phyloP scores from a whole-genome alignment of 2,113 vertebrate species.

The Daphoenositta chrysoptera region DNA sequence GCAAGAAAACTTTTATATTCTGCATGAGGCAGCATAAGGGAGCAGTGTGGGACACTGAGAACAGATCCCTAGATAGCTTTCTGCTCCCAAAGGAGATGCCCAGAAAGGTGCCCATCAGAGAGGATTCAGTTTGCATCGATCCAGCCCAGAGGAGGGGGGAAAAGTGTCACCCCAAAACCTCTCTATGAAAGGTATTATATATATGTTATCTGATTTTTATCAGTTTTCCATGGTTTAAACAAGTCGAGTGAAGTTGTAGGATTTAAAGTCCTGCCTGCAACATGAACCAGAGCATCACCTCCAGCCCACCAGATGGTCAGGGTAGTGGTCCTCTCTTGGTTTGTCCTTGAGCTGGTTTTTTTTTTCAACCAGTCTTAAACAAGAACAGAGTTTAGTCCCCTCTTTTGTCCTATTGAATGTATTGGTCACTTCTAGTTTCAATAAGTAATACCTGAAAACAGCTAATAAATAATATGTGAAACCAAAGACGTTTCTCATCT shows the following conservation, averaged over 20 bases:
- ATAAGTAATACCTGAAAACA: not conserved
- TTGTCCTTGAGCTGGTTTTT: not conserved
- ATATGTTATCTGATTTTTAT: not conserved
- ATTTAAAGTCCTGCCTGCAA: not conserved
- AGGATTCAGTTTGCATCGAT: not conserved
- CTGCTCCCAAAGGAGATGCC: not conserved
- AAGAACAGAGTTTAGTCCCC: not conserved
- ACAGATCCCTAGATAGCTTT: not conserved
- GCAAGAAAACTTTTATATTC: not conserved
- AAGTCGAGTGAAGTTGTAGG: not conserved
- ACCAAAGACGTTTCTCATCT: not conserved
- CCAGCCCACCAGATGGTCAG: not conserved
- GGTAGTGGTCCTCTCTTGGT: not conserved
- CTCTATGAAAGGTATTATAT: not conserved
- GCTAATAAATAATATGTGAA: not conserved
- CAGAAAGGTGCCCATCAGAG: not conserved
- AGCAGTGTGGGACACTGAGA: not conserved
- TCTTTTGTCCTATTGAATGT: not conserved
- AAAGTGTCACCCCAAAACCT: not conserved
- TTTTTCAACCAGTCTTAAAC: not conserved
- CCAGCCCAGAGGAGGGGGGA: not conserved
- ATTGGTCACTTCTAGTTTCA: not conserved
- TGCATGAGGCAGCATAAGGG: rapidly evolving
- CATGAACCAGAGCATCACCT: not conserved
- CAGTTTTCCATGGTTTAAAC: not conserved